Percentiles rank a stretch among this genome's conserved stretches.
Conservation (phyloP, 2,797 vertebrate genomes). For the Chelonia mydas region DNA sequence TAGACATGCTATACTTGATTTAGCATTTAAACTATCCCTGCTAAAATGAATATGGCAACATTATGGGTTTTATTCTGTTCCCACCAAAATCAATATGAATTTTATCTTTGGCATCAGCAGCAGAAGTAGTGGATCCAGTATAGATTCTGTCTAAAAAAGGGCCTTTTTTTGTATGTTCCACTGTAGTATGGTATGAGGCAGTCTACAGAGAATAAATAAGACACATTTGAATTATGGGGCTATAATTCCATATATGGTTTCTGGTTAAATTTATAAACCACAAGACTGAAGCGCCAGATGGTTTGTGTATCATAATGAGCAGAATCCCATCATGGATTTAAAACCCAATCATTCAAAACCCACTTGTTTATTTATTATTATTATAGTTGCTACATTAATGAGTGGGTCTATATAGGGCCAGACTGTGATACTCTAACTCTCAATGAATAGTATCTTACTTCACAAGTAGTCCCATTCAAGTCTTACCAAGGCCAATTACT, state of each 20-base stretch:
- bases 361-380: not conserved
- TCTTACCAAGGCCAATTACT: not conserved
- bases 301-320: slow-evolving; percentile 46
- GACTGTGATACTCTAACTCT: fast-evolving
- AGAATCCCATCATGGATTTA: slow-evolving; percentile 27
- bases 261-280: slow-evolving; percentile 20
- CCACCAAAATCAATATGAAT: not conserved
- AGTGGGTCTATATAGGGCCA: not conserved
- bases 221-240: slow-evolving; percentile 34
- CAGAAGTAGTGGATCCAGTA: not conserved
- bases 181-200: not conserved
- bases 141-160: not conserved
- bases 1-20: not conserved
- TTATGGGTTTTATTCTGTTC: not conserved
- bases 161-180: not conserved
- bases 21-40: not conserved
- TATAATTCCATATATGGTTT: slow-evolving; percentile 6
- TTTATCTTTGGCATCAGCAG: not conserved
- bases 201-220: not conserved
- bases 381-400: slow-evolving; percentile 21
- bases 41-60: not conserved
- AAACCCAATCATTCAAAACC: slow-evolving; percentile 31
- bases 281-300: slow-evolving; percentile 18
- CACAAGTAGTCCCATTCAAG: fast-evolving
- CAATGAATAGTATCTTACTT: not conserved